Evolutionary conservation across 1,140 invertebrate genomes (phyloP).

Genomic region (Orussus abietinus): DNA sequence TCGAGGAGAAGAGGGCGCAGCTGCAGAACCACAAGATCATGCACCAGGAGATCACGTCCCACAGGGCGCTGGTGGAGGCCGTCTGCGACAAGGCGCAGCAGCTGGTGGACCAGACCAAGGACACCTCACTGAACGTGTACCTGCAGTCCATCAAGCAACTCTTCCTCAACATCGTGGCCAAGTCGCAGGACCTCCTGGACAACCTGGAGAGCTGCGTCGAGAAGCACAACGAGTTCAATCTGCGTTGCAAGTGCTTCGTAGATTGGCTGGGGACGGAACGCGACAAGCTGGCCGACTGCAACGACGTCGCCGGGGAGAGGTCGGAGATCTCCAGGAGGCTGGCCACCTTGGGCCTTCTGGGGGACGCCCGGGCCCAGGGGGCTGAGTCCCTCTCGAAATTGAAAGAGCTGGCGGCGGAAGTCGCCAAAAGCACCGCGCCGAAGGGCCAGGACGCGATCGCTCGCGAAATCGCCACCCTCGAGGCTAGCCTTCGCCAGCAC

Average conservation of each 20-base stretch:
- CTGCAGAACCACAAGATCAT: conserved; percentile 91
- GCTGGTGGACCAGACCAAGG: conserved; percentile 84
- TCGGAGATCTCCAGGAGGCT: conserved; percentile 72
- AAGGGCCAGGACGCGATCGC: conserved; percentile 70
- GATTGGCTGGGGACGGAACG: conserved; percentile 76
- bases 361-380: conserved; percentile 67
- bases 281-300: conserved; percentile 71
- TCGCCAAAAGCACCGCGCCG: conserved; percentile 78
- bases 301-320: conserved; percentile 78
- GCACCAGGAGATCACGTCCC: conserved; percentile 92
- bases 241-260: conserved; percentile 67
- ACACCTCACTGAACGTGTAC: conserved; percentile 80
- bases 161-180: conserved; percentile 82
- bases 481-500: conserved; percentile 63
- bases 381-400: conserved; percentile 68
- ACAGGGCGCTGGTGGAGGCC: conserved; percentile 82
- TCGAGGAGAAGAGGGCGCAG: conserved; percentile 92
- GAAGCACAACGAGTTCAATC: conserved; percentile 76
- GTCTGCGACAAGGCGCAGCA: conserved; percentile 90
- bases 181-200: conserved; percentile 80
- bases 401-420: conserved; percentile 62
- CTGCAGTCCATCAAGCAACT: conserved; percentile 85
- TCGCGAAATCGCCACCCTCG: conserved; percentile 69
- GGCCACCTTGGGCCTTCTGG: conserved; percentile 64
- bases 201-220: conserved; percentile 83